Base-by-base conservation (phyloP, 2,888 invertebrate genomes). In the Agriopis aurantiaria region DNA sequence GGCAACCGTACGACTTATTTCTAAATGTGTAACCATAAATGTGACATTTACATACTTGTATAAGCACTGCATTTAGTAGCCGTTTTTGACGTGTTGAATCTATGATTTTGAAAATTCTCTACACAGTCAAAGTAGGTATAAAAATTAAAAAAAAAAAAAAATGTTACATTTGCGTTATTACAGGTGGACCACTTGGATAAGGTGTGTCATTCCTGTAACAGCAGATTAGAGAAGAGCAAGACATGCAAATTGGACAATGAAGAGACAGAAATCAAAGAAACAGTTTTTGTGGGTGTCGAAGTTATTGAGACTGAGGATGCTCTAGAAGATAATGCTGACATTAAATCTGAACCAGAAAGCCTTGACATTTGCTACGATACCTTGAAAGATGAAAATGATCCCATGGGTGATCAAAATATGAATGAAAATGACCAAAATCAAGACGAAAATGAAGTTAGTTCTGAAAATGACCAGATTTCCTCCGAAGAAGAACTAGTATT, bases 261-360 rank as follows among this genome's bases (percentile, higher is more conserved):
- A 17, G 8, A 17, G 0, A 9, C 4, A 52, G 17, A n/a, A n/a
- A n/a, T n/a, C n/a, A n/a, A 14, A 60, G 51, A 61, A 17, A n/a
- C 14, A 6, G 43, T 52, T 3, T 62, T 62, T 53, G 45, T 62
- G 8, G 52, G 14, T 3, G 23, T 62, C 14, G 43, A 17, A 9
- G 40, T 0, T 11, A 8, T 43, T 43, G 17, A 17, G 33, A 41
- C n/a, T 11, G 23, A 41, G 12, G n/a, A 17, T 10, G 7, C 11
- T 12, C 5, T 8, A 48, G 49, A 49, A 48, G 49, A 8, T 0
- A 40, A 8, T 8, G 8, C 49, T 41, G 41, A 41, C n/a, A 17
- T 62, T 23, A 62, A 62, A 17, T 52, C 52, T 43, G 61, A 62
- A 45, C 62, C 62, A 12, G 52, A 52, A 17, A 40, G 9, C 40